Evolutionary conservation across 2,888 invertebrate genomes (phyloP), one percentile per base, ranked within the genome.

Genomic region (Limenitis camilla): DNA sequence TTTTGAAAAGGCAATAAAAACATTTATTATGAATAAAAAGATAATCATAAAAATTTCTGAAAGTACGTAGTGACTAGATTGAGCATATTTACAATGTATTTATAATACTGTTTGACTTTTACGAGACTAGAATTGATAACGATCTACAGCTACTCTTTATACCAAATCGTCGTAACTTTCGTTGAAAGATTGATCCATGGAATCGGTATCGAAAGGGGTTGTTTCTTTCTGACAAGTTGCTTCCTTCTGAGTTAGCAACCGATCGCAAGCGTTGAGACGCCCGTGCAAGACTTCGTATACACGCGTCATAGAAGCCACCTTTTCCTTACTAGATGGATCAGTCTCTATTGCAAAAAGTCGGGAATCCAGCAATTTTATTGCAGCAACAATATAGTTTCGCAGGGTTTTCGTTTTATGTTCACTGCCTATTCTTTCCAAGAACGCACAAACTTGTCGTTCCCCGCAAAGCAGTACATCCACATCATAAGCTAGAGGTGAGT

Each of bases 391-490:
- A 59, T 88, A 88, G 54, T 87, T 88, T 49, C 88, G 71, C 27
- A 88, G 69, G 0, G 88, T 88, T 64, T 88, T 88, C 2, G 84
- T 78, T 58, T 88, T 88, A 55, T 88, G 88, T 53, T 88, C 85
- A 41, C 72, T 78, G 52, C 83, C 80, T 56, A 88, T 81, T 52
- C 84, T 74, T 56, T 88, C 88, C 31, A 88, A 62, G 49, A 88
- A 88, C 1, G 77, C 81, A 52, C 84, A 86, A 0, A 88, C 84
- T 65, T 88, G 88, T 49, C 81, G 74, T 53, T 88, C 88, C 0
- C 86, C 82, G 49, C 88, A 88, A 0, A 88, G 65, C 5, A 88
- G 71, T 0, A 88, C 82, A 41, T 88, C 88, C 0, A 88, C 88
- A 48, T 88, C 88, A 48, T 88, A 88, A 2, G 88, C 88, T 9